These are phyloP conservation scores for Catharus minimus DNA, from an alignment of 2,113 vertebrate genomes.

Conservation along the genomic window DNA sequence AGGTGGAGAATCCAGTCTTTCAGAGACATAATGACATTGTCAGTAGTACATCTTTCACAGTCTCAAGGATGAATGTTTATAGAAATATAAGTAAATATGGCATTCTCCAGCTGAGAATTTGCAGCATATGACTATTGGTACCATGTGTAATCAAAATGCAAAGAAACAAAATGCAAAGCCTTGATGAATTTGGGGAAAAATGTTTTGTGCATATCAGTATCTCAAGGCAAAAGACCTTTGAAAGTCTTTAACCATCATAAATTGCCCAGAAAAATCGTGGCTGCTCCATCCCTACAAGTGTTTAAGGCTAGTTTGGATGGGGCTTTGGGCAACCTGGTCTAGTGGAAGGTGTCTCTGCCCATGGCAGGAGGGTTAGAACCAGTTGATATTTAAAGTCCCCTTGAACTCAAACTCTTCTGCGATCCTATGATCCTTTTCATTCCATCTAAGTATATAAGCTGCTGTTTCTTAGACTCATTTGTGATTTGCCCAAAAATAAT, in stretches of 20 bases:
- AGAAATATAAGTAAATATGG: not conserved
- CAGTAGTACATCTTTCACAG: not conserved
- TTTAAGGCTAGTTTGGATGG: not conserved
- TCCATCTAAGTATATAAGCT: not conserved
- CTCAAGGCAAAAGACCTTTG: not conserved
- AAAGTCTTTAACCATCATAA: not conserved
- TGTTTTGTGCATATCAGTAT: not conserved
- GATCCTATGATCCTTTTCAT: not conserved
- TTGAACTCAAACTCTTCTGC: not conserved
- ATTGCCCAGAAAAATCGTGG: not conserved
- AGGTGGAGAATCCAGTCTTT: not conserved
- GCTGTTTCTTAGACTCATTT: not conserved
- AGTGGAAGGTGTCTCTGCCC: not conserved
- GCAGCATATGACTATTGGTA: not conserved
- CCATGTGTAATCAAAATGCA: not conserved
- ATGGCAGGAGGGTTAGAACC: not conserved
- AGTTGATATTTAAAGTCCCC: not conserved
- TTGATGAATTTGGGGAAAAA: not conserved
- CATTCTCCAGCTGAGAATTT: not conserved
- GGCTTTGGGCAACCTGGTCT: not conserved
- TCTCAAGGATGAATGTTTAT: not conserved
- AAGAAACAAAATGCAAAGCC: not conserved
- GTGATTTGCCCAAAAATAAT: not conserved
- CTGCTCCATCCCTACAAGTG: not conserved
- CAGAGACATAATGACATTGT: not conserved